Evolutionary conservation across 2,797 vertebrate genomes (phyloP).

Genomic region (Decapterus maruadsi): DNA sequence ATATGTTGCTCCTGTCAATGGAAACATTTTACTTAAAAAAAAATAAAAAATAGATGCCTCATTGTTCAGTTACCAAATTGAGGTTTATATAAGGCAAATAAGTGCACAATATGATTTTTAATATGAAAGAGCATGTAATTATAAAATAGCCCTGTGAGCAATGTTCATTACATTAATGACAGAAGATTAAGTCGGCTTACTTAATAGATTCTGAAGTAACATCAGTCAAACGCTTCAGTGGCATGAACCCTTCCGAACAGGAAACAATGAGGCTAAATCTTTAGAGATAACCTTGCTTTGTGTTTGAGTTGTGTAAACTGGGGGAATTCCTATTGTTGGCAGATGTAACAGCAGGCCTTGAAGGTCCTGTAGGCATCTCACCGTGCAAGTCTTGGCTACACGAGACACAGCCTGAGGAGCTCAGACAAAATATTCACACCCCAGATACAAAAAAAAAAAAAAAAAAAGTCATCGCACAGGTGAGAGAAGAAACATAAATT

Average conservation of each 20-base stretch:
- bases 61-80: constrained; percentile 18
- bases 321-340: constrained; percentile 91
- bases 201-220: constrained; percentile 59
- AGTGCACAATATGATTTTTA: constrained; percentile 45
- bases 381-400: constrained; percentile 81
- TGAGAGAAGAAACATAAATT: constrained; percentile 65
- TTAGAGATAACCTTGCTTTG: constrained; percentile 78
- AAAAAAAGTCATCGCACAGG: constrained; percentile 46
- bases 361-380: constrained; percentile 83
- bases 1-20: neutral
- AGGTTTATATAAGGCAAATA: constrained; percentile 17
- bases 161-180: constrained; percentile 67
- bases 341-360: constrained; percentile 81
- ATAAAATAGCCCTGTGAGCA: constrained; percentile 53
- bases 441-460: constrained; percentile 26
- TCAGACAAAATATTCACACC: constrained; percentile 77
- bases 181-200: constrained; percentile 56
- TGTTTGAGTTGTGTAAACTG: constrained; percentile 82
- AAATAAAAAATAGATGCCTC: neutral
- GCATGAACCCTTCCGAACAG: constrained; percentile 55
- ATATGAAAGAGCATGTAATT: constrained; percentile 49
- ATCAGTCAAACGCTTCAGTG: constrained; percentile 62
- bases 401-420: constrained; percentile 80
- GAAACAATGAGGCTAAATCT: constrained; percentile 71
- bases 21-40: neutral